Evolutionary conservation across 30 jellyfish, hydroid and myxozoan species (phyloP).

Genomic region (Cassiopea andromeda): DNA sequence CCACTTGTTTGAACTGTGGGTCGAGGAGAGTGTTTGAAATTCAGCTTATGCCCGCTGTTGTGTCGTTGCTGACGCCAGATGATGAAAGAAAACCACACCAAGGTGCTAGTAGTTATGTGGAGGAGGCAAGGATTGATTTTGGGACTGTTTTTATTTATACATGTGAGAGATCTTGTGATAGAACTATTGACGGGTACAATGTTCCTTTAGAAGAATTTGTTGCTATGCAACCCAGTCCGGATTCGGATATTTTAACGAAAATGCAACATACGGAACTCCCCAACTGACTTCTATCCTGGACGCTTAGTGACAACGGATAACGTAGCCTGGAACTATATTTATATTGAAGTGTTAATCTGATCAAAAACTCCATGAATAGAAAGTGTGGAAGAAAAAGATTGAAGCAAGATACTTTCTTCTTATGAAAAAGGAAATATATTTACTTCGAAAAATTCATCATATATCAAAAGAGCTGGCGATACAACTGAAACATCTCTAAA

Average conservation of each 20-base stretch:
- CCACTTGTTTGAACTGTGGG: conserved; percentile 69
- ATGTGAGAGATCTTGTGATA: conserved; percentile 69
- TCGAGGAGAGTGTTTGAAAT: conserved; percentile 76
- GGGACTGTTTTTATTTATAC: conserved; percentile 77
- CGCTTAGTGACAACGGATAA: too few relatives aligned
- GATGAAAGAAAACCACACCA: not conserved
- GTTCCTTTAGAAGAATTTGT: conserved; percentile 61
- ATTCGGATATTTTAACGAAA: not conserved
- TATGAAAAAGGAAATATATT: not conserved
- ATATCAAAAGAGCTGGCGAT: not conserved
- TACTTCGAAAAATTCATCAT: not conserved
- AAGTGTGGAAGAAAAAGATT: too few relatives aligned
- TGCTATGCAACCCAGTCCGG: conserved; percentile 75
- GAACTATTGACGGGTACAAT: conserved; percentile 18
- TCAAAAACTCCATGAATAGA: too few relatives aligned
- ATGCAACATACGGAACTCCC: too few relatives aligned
- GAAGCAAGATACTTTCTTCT: not conserved
- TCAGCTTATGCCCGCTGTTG: conserved; percentile 89
- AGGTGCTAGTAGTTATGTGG: not conserved
- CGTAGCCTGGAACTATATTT: too few relatives aligned
- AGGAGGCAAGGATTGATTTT: conserved; percentile 60
- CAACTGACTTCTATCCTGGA: too few relatives aligned
- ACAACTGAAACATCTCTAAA: not conserved
- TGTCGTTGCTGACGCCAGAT: conserved; percentile 40
- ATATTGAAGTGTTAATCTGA: too few relatives aligned